phyloP scores from a whole-genome alignment of 2,797 vertebrate genomes.

The Liasis olivaceus region DNA sequence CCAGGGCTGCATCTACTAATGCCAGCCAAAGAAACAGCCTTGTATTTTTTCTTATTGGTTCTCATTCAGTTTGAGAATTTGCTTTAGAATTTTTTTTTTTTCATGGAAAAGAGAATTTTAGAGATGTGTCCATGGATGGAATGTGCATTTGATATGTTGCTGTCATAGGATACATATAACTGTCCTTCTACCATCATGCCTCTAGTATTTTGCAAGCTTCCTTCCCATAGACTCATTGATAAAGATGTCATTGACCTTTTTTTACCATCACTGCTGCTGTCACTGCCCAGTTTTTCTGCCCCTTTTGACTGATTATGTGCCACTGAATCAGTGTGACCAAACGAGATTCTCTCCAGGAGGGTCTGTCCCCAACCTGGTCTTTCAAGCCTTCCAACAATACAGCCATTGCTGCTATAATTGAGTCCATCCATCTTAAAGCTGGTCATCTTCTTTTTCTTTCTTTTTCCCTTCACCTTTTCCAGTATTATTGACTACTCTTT shows the following conservation, averaged over 20 bases:
- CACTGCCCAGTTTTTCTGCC: not conserved
- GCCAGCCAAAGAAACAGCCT: not conserved
- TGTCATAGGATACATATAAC: not conserved
- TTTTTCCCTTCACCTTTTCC: not conserved
- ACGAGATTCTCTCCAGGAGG: not conserved
- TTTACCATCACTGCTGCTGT: not conserved
- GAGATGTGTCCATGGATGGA: not conserved
- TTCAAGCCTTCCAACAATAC: not conserved
- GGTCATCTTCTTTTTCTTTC: not conserved
- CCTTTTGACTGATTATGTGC: not conserved
- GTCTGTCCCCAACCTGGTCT: not conserved
- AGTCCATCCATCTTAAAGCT: not conserved
- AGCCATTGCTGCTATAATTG: not conserved
- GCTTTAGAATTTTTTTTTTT: not conserved
- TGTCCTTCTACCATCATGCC: not conserved
- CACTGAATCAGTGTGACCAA: not conserved
- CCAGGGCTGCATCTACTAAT: not conserved
- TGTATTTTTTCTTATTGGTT: not conserved
- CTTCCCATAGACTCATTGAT: not conserved
- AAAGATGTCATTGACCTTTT: not conserved
- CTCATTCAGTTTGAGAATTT: not conserved
- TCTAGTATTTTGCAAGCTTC: not conserved
- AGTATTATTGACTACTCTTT: not conserved
- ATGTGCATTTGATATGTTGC: not conserved
- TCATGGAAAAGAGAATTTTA: not conserved